phyloP scores from a whole-genome alignment of 2,113 vertebrate species.

The Xiphias gladius region DNA sequence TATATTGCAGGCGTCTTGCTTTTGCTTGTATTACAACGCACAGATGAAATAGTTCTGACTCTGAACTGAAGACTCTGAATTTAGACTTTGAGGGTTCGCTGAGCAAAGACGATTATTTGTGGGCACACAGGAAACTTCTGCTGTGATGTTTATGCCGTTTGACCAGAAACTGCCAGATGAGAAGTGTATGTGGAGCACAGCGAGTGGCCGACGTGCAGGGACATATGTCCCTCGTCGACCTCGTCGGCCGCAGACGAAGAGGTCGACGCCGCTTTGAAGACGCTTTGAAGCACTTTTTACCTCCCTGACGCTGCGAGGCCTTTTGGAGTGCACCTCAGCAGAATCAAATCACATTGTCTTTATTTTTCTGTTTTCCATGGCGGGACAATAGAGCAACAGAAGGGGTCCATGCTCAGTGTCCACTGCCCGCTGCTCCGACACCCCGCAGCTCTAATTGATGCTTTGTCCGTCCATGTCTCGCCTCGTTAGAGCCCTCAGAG shows the following conservation, averaged over 20 bases:
- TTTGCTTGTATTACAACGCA: too few species aligned
- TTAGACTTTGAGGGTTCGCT: not conserved
- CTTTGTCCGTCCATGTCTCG: constrained; percentile 62
- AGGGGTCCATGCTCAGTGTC: constrained; percentile 41
- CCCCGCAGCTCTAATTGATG: constrained; percentile 54
- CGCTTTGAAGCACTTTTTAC: not conserved
- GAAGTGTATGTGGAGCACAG: not conserved
- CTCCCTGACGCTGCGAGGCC: not conserved
- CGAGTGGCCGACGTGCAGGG: not conserved
- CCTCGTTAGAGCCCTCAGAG: constrained; percentile 49
- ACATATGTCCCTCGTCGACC: constrained; percentile 25
- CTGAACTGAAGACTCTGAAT: too few species aligned
- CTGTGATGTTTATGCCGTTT: not conserved
- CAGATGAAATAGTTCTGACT: too few species aligned
- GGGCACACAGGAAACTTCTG: not conserved
- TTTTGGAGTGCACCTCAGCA: constrained; percentile 52
- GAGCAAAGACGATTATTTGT: not conserved
- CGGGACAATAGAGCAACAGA: constrained; percentile 26
- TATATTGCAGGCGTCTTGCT: too few species aligned
- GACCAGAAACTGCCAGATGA: too few species aligned
- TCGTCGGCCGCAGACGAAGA: not conserved
- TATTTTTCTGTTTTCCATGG: constrained; percentile 36
- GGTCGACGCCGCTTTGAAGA: constrained; percentile 1
- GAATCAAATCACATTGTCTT: constrained; percentile 58
- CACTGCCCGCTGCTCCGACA: constrained; percentile 31